A percentile compares a stretch with the other conserved stretches of the same genome.
phyloP scores from a whole-genome alignment of 2,797 vertebrate genomes.

The Chiloscyllium punctatum region DNA sequence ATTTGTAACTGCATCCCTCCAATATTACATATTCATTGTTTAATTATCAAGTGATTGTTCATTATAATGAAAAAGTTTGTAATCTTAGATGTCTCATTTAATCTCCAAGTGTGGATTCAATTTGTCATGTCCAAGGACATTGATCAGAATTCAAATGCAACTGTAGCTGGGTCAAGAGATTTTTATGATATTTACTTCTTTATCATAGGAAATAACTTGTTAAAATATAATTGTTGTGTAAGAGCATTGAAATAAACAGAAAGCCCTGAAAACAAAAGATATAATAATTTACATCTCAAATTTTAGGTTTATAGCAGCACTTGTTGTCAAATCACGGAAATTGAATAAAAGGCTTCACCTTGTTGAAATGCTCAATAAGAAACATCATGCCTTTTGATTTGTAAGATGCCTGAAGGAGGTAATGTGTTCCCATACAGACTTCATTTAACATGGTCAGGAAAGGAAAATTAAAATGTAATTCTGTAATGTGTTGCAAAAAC shows the following conservation, averaged over 20 bases:
- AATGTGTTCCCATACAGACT: not conserved
- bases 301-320: not conserved
- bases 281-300: not conserved
- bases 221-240: not conserved
- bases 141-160: not conserved
- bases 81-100: not conserved
- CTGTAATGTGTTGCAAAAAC: not conserved
- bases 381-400: conserved; percentile 6
- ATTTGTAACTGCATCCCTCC: not conserved
- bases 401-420: not conserved
- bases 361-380: not conserved
- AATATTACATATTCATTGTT: not conserved
- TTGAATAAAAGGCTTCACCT: not conserved
- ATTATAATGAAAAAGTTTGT: not conserved
- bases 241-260: not conserved
- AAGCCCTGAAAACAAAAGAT: not conserved
- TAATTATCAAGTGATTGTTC: not conserved
- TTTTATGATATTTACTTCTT: not conserved
- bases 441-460: not conserved
- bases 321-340: not conserved
- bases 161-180: not conserved
- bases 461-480: not conserved
- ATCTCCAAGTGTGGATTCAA: not conserved
- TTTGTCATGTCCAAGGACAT: not conserved
- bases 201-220: not conserved